Evolutionary conservation across 2,797 vertebrate genomes (phyloP).

Genomic region (Myotis findleyi): DNA sequence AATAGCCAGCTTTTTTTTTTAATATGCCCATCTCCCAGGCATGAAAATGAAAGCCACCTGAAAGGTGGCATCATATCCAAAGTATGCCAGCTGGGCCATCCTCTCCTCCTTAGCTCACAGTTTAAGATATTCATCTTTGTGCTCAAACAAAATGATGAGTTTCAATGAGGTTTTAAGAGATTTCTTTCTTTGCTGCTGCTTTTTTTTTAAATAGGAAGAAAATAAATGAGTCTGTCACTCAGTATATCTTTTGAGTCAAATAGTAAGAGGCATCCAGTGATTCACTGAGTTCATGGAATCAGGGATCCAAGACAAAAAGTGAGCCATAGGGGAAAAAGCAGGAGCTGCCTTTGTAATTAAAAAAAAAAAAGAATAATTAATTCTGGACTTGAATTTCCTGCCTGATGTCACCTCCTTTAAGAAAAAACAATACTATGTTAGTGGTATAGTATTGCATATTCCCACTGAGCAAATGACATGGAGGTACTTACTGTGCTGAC

Average conservation of each 20-base stretch:
- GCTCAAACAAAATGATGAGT: background rate
- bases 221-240: constrained; percentile 48
- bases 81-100: background rate
- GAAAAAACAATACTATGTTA: background rate
- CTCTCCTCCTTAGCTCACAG: background rate
- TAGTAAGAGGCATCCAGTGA: background rate
- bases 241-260: constrained; percentile 43
- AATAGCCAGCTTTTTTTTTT: constrained; percentile 70
- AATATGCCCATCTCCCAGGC: constrained; percentile 67
- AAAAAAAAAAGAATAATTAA: background rate
- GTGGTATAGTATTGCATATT: background rate
- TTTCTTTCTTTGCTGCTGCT: background rate
- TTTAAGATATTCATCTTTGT: background rate
- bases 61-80: constrained; percentile 60
- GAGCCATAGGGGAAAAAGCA: background rate
- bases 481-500: background rate
- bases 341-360: constrained; percentile 32
- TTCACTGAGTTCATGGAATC: background rate
- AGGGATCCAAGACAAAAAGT: constrained; percentile 21
- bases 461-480: background rate
- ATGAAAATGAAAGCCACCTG: constrained; percentile 82
- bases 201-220: background rate
- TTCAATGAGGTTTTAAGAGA: background rate
- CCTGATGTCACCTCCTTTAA: background rate
- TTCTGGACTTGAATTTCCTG: constrained; percentile 56